Percentiles rank a stretch among this genome's conserved stretches.
Evolutionary conservation across 2,113 vertebrate species (phyloP).

Genomic region (Halichoeres trimaculatus): DNA sequence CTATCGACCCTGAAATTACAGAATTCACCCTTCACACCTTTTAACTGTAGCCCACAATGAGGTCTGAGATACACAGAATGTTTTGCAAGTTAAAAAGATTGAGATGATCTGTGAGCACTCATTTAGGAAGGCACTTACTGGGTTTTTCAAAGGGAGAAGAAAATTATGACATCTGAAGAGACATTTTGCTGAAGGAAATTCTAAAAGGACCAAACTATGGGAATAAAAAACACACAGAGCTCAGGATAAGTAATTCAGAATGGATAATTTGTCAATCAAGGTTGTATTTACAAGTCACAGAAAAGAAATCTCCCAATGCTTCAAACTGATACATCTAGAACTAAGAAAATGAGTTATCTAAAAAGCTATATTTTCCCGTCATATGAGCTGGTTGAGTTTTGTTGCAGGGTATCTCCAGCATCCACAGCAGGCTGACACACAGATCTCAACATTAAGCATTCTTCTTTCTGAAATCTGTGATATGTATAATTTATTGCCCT

Average conservation of each 20-base stretch:
- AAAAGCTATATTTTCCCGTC: background rate
- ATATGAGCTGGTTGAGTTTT: slow-evolving; percentile 6
- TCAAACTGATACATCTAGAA: too few species aligned
- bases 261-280: background rate
- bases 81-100: too few species aligned
- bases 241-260: slow-evolving; percentile 7
- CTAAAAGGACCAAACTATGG: background rate
- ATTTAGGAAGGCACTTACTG: too few species aligned
- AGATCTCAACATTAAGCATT: slow-evolving; percentile 14
- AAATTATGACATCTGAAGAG: slow-evolving; percentile 1
- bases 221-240: background rate
- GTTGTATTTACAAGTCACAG: background rate
- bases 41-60: too few species aligned
- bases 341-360: background rate
- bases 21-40: too few species aligned
- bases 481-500: slow-evolving; percentile 61
- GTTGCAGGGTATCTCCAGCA: slow-evolving; percentile 5
- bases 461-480: slow-evolving; percentile 20
- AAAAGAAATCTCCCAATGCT: too few species aligned
- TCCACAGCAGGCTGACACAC: slow-evolving; percentile 10
- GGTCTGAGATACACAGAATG: too few species aligned
- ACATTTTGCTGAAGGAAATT: background rate
- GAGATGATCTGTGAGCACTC: too few species aligned
- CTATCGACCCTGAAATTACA: too few species aligned
- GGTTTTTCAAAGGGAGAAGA: background rate